Evolutionary conservation across 2,113 vertebrate genomes (phyloP), one percentile per base, ranked within the genome.

Genomic region (Dipodomys stephensi): DNA sequence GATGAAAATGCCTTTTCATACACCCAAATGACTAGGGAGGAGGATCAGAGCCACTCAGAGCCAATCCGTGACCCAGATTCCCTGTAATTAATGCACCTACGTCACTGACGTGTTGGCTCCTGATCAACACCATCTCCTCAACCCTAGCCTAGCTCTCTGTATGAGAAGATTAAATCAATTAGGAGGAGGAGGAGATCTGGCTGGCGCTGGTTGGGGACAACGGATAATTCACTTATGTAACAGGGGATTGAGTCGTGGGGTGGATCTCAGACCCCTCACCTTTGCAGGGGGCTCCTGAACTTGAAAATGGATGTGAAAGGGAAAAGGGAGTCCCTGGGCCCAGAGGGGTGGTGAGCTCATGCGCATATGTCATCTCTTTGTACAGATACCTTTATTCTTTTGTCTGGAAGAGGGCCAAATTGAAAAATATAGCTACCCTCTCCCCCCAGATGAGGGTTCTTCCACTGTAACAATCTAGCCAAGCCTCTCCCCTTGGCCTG

Each of bases 101-200:
- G 32, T 97, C 96, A 96, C 44, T 65, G 80, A 88, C 7, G 28
- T 92, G 82, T 83, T 96, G 96, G 93, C 92, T 95, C 92, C 88
- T 92, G 96, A 92, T 95, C 96, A 97, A 83, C 27, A 11, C 96
- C 91, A 83, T 94, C 96, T 97, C 90, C 87, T 87, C 94, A 95
- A 67, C 93, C 90, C 92, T 25, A 8, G 71, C 92, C 94, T 91
- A 64, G 49, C 94, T 97, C 92, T 93, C 95, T 94, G 95, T 90
- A 95, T 94, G 96, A 97, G 95, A 95, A 97, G 96, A 97, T 97
- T 97, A 97, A 97, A 97, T 96, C 96, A 97, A 97, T 97, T 97
- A 97, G 79, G 95, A 92, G 94, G 92, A 91, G 84, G 91, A 95
- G 92, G 87, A 92, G 94, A 95, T 92, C 96, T 97, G 93, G 94